A percentile compares a stretch with the other conserved stretches of the same genome.
These are phyloP conservation scores for Ochropacha duplaris DNA, from an alignment of 2,888 invertebrate species.

Conservation along the genomic window DNA sequence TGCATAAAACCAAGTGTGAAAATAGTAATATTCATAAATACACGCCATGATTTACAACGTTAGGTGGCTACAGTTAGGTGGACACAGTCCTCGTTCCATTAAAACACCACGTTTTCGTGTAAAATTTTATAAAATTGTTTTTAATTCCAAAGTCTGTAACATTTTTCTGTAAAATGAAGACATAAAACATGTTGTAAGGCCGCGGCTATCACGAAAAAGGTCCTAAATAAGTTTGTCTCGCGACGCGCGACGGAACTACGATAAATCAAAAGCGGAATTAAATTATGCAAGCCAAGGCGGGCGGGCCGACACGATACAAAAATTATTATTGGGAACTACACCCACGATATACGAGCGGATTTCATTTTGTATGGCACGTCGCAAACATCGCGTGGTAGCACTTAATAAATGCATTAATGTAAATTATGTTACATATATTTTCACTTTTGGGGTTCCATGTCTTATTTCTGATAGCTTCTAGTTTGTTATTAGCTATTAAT, in stretches of 20 bases:
- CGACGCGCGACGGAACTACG: constrained; percentile 12
- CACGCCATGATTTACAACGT: too few species aligned
- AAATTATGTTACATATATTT: constrained; percentile 48
- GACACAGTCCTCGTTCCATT: neutral
- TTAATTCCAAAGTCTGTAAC: neutral
- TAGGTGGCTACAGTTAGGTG: neutral
- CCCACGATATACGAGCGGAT: constrained; percentile 7
- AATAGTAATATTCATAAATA: too few species aligned
- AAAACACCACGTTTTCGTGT: neutral
- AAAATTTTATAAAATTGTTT: neutral
- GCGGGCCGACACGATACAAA: constrained; percentile 35
- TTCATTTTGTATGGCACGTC: constrained; percentile 3
- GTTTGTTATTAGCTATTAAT: too few species aligned
- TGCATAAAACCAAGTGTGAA: neutral
- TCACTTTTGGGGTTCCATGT: constrained; percentile 24
- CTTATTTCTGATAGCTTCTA: neutral
- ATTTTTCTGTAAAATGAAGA: neutral
- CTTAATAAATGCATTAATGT: constrained; percentile 63
- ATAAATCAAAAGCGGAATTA: constrained; percentile 57
- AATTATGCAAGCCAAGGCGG: constrained; percentile 49
- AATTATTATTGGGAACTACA: constrained; percentile 36
- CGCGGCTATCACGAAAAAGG: constrained; percentile 1
- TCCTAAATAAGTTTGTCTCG: constrained; percentile 1
- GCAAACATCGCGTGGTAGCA: constrained; percentile 48
- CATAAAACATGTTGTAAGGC: constrained; percentile 1